Evolutionary conservation across 2,888 invertebrate species (phyloP), one percentile per base, ranked within the genome.

Genomic region (Trissolcus japonicus): DNA sequence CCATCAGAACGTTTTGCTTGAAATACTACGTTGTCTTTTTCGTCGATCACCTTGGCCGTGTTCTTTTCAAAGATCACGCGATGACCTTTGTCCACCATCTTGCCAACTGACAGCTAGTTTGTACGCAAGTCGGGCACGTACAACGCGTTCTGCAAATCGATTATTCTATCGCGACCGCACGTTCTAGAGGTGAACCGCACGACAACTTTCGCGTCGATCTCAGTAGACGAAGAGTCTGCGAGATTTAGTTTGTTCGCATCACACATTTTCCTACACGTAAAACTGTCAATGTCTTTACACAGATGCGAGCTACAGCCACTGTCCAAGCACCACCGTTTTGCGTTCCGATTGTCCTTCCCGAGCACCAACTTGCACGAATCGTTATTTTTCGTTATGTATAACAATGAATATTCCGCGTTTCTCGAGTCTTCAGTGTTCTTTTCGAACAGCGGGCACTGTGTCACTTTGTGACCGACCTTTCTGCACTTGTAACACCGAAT

Each of bases 241-340:
- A 69, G 35, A 35, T 48, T 69, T 21, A 69, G 17, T 11, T 66
- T 66, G n/a, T n/a, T n/a, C n/a, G 21, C 1, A 4, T 21, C 21
- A 21, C 21, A 21, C n/a, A 21, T 21, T 21, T 21, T 21, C 21
- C 4, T 7, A 7, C 17, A 6, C 41, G 48, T 19, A 21, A 67
- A 67, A 21, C 21, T 50, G 17, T 53, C 29, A 6, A 43, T 13
- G 46, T 78, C 35, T 3, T 62, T 66, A 25, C 80, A 80, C 11
- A 80, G n/a, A 4, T 79, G 79, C 0, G 78, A 74, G 0, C 56
- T 78, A 48, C 75, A 72, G 1, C 72, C 75, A 17, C 74, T 78
- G 43, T 75, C 74, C 7, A 78, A 11, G 35, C 63, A 57, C 54
- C 60, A 60, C 17, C 21, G 29, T n/a, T 25, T 46, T 25, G 19